Conservation (phyloP, 2,888 invertebrate genomes). For the Stegophylla sp. region DNA sequence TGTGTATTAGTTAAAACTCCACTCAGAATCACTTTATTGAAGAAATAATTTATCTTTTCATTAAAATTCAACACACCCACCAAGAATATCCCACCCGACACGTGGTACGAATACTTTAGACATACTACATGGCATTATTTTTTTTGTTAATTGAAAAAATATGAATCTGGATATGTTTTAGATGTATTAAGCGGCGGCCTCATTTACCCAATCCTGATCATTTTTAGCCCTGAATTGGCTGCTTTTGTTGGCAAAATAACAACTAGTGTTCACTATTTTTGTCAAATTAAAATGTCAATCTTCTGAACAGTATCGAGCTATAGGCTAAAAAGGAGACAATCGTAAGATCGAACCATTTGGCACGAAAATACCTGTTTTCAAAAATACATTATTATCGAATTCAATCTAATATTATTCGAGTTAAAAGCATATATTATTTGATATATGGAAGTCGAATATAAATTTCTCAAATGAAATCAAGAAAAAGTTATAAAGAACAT, state of each 20-base stretch:
- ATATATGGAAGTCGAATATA: too few relatives aligned
- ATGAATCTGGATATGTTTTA: slow-evolving; percentile 32
- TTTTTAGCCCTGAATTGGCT: slow-evolving; percentile 51
- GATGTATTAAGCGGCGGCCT: slow-evolving; percentile 35
- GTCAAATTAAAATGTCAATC: slow-evolving; percentile 57
- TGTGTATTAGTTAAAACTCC: too few relatives aligned
- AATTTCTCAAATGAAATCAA: too few relatives aligned
- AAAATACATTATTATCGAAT: slow-evolving; percentile 25
- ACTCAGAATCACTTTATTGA: too few relatives aligned
- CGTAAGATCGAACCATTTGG: slow-evolving; percentile 34
- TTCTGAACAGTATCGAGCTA: slow-evolving; percentile 30
- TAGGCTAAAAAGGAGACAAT: slow-evolving; percentile 45
- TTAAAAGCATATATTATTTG: not conserved
- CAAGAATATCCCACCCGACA: too few relatives aligned
- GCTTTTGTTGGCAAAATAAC: slow-evolving; percentile 57
- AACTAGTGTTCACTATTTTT: slow-evolving; percentile 52
- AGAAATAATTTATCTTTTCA: too few relatives aligned
- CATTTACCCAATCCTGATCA: slow-evolving; percentile 49
- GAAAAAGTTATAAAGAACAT: too few relatives aligned
- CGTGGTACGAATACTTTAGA: too few relatives aligned
- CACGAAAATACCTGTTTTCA: slow-evolving; percentile 28
- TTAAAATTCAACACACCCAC: too few relatives aligned
- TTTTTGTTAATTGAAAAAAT: not conserved
- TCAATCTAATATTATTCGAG: not conserved
- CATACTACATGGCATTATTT: slow-evolving; percentile 5